phyloP scores from a whole-genome alignment of 2,888 invertebrate species.

The Morpho helenor region DNA sequence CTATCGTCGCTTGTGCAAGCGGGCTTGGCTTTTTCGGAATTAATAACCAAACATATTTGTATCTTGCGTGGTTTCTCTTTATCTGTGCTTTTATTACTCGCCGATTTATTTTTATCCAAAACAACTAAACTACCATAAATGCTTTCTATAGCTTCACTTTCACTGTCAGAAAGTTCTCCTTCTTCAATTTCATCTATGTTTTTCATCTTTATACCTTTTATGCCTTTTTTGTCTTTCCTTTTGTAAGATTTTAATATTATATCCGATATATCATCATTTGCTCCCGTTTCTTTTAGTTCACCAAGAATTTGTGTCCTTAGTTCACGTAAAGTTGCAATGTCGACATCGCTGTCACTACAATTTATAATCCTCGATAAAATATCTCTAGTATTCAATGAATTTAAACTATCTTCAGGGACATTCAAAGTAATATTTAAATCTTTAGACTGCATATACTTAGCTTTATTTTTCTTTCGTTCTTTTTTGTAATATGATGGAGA shows the following conservation, averaged over 20 bases:
- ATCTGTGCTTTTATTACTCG: slow-evolving; percentile 30
- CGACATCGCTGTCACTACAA: slow-evolving; percentile 65
- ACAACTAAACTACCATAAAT: slow-evolving; percentile 62
- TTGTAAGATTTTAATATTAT: slow-evolving; percentile 65
- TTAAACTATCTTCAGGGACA: slow-evolving; percentile 63
- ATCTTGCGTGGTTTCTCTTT: slow-evolving; percentile 50
- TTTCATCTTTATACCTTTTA: slow-evolving; percentile 23
- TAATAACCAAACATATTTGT: slow-evolving; percentile 56
- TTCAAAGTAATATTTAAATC: slow-evolving; percentile 67
- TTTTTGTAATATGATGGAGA: slow-evolving; percentile 52
- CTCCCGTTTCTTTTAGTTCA: slow-evolving; percentile 66
- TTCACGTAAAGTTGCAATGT: slow-evolving; percentile 69
- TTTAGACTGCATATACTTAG: slow-evolving; percentile 37
- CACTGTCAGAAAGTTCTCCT: slow-evolving; percentile 70
- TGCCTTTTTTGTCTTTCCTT: slow-evolving; percentile 34
- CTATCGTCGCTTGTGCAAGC: slow-evolving; percentile 2
- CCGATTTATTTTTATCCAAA: slow-evolving; percentile 38
- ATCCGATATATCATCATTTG: slow-evolving; percentile 67
- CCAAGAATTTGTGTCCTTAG: slow-evolving; percentile 67
- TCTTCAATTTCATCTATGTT: slow-evolving; percentile 54
- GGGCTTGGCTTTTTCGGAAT: slow-evolving; percentile 38
- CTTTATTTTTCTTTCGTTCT: slow-evolving; percentile 49
- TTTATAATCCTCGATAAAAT: slow-evolving; percentile 65
- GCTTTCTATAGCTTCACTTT: slow-evolving; percentile 66
- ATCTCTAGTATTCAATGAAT: slow-evolving; percentile 62